phyloP scores from a whole-genome alignment of 1,140 invertebrate genomes.

The Cheumatopsyche charites region DNA sequence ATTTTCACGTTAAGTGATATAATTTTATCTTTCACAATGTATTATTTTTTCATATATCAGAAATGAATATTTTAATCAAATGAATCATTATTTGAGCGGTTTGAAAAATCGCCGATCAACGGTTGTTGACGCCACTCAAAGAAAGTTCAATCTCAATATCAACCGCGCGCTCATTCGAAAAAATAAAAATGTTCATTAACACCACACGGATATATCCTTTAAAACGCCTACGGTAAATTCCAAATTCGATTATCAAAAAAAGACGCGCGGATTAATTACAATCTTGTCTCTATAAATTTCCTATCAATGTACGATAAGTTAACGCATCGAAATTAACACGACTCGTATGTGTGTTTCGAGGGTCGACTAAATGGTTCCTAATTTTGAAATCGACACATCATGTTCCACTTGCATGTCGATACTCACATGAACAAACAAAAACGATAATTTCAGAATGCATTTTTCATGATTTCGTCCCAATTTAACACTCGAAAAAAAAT shows the following conservation, averaged over 20 bases:
- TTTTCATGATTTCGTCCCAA: background rate
- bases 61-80: no score
- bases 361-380: slow-evolving; percentile 10
- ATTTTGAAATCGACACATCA: background rate
- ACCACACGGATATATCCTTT: background rate
- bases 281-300: background rate
- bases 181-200: background rate
- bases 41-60: no score
- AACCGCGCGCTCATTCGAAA: background rate
- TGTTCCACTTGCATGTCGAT: background rate
- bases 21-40: no score
- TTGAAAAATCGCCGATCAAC: no score
- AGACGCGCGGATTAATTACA: background rate
- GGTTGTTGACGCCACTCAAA: background rate
- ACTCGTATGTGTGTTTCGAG: slow-evolving; percentile 5
- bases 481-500: no score
- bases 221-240: background rate
- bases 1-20: no score
- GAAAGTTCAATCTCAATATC: background rate
- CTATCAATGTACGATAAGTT: background rate
- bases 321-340: background rate
- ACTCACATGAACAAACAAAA: no score
- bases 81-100: no score
- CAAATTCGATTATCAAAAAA: background rate
- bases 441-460: no score